Conservation (phyloP, 30 jellyfish, hydroid and myxozoan species). For the Chironex yamaguchii region DNA sequence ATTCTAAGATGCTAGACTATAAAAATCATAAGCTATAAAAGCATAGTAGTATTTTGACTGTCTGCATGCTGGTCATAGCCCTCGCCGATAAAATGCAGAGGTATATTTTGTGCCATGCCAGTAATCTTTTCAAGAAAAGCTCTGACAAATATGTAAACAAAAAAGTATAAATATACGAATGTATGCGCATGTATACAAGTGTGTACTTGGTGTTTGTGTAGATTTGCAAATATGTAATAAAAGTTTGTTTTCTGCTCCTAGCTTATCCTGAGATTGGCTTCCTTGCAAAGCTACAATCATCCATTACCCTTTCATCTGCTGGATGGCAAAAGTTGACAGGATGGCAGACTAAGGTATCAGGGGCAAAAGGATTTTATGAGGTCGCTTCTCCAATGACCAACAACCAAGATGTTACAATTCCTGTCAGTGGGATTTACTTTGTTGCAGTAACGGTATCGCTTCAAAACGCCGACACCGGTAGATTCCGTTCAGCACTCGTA, state of each 20-base stretch:
- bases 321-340: slow-evolving; percentile 80
- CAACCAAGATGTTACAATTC: slow-evolving; percentile 64
- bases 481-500: slow-evolving; percentile 63
- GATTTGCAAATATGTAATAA: too few species aligned
- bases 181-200: too few species aligned
- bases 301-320: slow-evolving; percentile 34
- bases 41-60: too few species aligned
- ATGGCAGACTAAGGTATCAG: slow-evolving; percentile 74
- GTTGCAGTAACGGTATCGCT: slow-evolving; percentile 79
- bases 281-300: slow-evolving; percentile 57
- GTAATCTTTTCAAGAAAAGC: too few species aligned
- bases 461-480: slow-evolving; percentile 62
- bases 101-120: too few species aligned
- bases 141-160: too few species aligned
- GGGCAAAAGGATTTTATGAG: slow-evolving; percentile 81
- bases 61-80: too few species aligned
- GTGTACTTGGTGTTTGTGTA: too few species aligned
- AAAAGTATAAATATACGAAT: too few species aligned
- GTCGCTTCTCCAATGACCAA: slow-evolving; percentile 60
- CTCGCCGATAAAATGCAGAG: too few species aligned
- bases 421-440: slow-evolving; percentile 82
- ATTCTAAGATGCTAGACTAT: too few species aligned
- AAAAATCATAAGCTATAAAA: too few species aligned
- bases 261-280: slow-evolving; percentile 94
- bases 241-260: slow-evolving; percentile 7